phyloP scores from a whole-genome alignment of 2,888 invertebrate genomes.

The Chrysina gloriosa region DNA sequence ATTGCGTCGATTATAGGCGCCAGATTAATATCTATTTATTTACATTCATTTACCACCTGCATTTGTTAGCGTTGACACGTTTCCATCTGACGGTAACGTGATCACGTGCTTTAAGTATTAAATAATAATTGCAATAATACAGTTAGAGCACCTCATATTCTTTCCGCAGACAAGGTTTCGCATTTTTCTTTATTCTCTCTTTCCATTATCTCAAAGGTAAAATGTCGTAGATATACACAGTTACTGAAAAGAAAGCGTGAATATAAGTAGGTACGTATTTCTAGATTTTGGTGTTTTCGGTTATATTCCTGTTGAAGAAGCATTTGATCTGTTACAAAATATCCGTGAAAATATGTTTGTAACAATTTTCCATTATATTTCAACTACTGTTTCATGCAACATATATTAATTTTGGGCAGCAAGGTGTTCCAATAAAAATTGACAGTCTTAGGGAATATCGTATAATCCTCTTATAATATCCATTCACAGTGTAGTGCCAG shows the following conservation, averaged over 20 bases:
- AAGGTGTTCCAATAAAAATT: too few species aligned
- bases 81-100: slow-evolving; percentile 13
- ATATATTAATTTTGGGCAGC: too few species aligned
- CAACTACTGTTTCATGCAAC: too few species aligned
- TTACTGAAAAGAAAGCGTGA: neutral
- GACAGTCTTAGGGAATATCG: too few species aligned
- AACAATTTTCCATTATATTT: too few species aligned
- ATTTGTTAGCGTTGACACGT: slow-evolving; percentile 26
- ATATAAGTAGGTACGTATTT: too few species aligned
- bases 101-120: slow-evolving; percentile 43
- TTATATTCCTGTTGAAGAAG: too few species aligned
- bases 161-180: slow-evolving; percentile 42
- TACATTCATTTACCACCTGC: slow-evolving; percentile 35
- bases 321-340: too few species aligned
- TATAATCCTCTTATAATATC: too few species aligned
- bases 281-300: too few species aligned
- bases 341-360: too few species aligned
- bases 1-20: slow-evolving; percentile 31
- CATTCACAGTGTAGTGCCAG: too few species aligned
- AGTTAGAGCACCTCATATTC: slow-evolving; percentile 41
- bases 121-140: slow-evolving; percentile 44
- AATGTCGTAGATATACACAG: slow-evolving; percentile 16
- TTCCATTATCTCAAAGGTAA: slow-evolving; percentile 8
- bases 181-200: slow-evolving; percentile 32
- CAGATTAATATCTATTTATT: slow-evolving; percentile 34